Conservation (phyloP, 2,888 invertebrate genomes). For the Polydrusus pterygomalis region DNA sequence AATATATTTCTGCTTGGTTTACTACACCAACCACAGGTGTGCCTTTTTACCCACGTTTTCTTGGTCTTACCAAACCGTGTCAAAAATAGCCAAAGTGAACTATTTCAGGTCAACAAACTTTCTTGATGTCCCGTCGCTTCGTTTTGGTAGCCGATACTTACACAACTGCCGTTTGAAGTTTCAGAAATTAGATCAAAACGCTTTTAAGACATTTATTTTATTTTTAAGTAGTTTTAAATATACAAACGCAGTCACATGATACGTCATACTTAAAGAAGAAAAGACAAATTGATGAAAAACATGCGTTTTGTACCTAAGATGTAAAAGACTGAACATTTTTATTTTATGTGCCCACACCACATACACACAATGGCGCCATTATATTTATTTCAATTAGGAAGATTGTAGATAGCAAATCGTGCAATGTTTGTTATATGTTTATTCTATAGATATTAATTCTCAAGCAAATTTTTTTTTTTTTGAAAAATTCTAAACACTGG, state of each 20-base stretch:
- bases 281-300: not conserved
- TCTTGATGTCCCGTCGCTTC: constrained; percentile 28
- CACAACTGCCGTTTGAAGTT: constrained; percentile 33
- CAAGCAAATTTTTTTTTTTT: too few relatives aligned
- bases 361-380: too few relatives aligned
- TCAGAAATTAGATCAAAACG: constrained; percentile 16
- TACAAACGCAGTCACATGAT: not conserved
- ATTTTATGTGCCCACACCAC: too few relatives aligned
- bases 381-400: too few relatives aligned
- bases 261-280: not conserved
- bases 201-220: constrained; percentile 17
- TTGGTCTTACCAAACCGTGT: constrained; percentile 38
- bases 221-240: constrained; percentile 14
- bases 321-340: too few relatives aligned
- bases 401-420: too few relatives aligned
- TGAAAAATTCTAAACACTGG: too few relatives aligned
- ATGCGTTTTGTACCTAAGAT: not conserved
- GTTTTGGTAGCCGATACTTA: constrained; percentile 21
- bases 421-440: too few relatives aligned
- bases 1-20: constrained; percentile 4
- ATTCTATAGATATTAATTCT: too few relatives aligned
- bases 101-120: constrained; percentile 51
- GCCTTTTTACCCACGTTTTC: constrained; percentile 51
- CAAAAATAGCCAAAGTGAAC: constrained; percentile 50
- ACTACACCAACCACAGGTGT: constrained; percentile 39